Evolutionary conservation across 2,797 vertebrate genomes (phyloP).

Genomic region (Sardinella longiceps): DNA sequence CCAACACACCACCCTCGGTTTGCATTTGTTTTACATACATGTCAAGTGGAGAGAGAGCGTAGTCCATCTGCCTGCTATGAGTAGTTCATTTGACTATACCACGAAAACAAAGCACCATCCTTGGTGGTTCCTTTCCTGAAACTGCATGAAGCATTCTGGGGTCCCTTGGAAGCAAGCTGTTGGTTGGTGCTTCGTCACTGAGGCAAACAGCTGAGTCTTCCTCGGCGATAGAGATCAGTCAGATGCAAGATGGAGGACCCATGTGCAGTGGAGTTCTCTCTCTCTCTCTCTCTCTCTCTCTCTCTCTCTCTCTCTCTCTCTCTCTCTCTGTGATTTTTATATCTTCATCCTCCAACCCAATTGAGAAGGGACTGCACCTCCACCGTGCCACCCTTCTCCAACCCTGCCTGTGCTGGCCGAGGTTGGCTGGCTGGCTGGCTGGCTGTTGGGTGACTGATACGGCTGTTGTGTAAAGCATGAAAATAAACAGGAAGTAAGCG

Average conservation of each 20-base stretch:
- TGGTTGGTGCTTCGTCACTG: constrained; percentile 25
- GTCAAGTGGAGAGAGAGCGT: constrained; percentile 59
- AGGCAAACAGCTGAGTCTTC: background rate
- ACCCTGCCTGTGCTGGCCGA: constrained; percentile 23
- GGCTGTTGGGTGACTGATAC: constrained; percentile 25
- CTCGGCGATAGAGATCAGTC: background rate
- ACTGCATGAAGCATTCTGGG: constrained; percentile 31
- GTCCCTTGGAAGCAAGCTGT: constrained; percentile 53
- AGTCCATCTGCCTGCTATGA: constrained; percentile 49
- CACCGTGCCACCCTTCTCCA: background rate
- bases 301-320: background rate
- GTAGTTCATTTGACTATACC: constrained; percentile 68
- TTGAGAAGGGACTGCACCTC: background rate
- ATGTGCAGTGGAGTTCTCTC: constrained; percentile 8
- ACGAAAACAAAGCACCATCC: constrained; percentile 64
- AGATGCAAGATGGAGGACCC: constrained; percentile 10
- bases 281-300: background rate
- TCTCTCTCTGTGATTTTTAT: background rate
- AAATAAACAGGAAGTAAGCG: constrained; percentile 65
- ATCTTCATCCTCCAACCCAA: background rate
- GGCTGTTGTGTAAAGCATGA: constrained; percentile 35
- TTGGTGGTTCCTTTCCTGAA: constrained; percentile 63
- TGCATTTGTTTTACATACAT: constrained; percentile 77
- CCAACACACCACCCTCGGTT: constrained; percentile 55
- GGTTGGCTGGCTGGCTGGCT: background rate